Conservation (phyloP, 2,888 invertebrate genomes). For the Danaus chrysippus region DNA sequence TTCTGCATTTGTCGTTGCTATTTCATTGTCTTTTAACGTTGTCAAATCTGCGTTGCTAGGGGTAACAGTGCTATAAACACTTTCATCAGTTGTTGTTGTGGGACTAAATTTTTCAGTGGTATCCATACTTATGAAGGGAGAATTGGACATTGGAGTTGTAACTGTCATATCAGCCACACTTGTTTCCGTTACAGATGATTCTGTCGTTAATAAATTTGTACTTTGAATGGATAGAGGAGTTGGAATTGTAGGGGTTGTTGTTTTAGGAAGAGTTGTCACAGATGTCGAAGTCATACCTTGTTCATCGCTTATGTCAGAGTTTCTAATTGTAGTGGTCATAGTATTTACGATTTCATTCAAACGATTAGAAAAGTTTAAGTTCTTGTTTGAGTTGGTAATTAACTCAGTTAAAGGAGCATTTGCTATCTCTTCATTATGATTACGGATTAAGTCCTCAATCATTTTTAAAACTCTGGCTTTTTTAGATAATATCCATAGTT, state of each 20-base stretch:
- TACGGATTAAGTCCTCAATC: constrained; percentile 70
- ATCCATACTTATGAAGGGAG: background rate
- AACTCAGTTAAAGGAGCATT: constrained; percentile 57
- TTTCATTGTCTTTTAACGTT: constrained; percentile 20
- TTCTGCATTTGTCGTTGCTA: constrained; percentile 27
- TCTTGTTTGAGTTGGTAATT: constrained; percentile 47
- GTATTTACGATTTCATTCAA: constrained; percentile 63
- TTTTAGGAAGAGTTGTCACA: constrained; percentile 40
- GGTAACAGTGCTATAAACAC: constrained; percentile 26
- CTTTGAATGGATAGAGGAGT: constrained; percentile 38
- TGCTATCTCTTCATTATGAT: constrained; percentile 67
- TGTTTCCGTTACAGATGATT: constrained; percentile 22
- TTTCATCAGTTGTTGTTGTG: background rate
- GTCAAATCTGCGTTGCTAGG: constrained; percentile 14
- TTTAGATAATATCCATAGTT: constrained; percentile 70
- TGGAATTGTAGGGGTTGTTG: constrained; percentile 39
- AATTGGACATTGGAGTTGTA: constrained; percentile 5
- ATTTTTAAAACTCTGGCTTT: constrained; percentile 72
- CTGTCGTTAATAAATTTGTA: constrained; percentile 27
- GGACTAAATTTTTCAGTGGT: background rate
- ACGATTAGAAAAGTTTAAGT: constrained; percentile 56
- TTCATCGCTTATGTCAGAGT: constrained; percentile 34
- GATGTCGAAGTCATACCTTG: constrained; percentile 38
- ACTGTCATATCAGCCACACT: constrained; percentile 21
- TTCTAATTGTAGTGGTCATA: constrained; percentile 52